phyloP scores from a whole-genome alignment of 2,888 invertebrate species.

The Monochamus alternatus region DNA sequence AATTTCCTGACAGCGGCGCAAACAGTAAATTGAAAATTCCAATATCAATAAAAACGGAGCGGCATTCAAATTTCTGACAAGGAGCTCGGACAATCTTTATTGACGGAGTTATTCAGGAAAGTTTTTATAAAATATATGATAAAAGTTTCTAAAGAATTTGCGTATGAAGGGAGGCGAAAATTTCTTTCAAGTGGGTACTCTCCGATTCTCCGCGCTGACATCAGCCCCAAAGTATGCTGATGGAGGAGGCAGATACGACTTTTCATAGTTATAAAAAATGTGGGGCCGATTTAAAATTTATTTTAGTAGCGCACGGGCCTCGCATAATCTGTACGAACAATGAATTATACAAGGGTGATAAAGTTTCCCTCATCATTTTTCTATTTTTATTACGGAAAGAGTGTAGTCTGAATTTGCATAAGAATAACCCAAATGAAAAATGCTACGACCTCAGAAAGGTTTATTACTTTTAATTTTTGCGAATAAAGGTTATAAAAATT shows the following conservation, averaged over 20 bases:
- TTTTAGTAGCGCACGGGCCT: constrained; percentile 12
- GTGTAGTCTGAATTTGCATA: constrained; percentile 1
- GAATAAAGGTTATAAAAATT: too few relatives aligned
- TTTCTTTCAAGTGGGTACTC: constrained; percentile 45
- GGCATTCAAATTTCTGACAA: constrained; percentile 46
- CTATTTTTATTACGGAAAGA: constrained; percentile 8
- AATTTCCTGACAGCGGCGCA: constrained; percentile 49
- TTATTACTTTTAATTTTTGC: neutral
- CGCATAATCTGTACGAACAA: constrained; percentile 11
- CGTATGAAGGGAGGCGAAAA: constrained; percentile 51
- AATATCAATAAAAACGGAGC: constrained; percentile 44
- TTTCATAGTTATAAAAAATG: constrained; percentile 25
- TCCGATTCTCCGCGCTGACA: constrained; percentile 4
- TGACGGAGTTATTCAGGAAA: constrained; percentile 50
- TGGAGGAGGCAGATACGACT: constrained; percentile 29
- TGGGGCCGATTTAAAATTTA: constrained; percentile 27
- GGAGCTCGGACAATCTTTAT: constrained; percentile 50
- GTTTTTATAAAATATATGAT: constrained; percentile 50
- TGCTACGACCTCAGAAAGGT: neutral
- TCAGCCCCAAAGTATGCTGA: constrained; percentile 27
- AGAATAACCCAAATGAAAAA: constrained; percentile 5
- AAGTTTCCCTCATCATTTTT: constrained; percentile 12
- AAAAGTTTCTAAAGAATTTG: constrained; percentile 52
- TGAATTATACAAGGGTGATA: constrained; percentile 17
- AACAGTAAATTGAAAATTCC: constrained; percentile 47